Conservation (phyloP, 1,140 invertebrate species). For the Mylabris phalerata region DNA sequence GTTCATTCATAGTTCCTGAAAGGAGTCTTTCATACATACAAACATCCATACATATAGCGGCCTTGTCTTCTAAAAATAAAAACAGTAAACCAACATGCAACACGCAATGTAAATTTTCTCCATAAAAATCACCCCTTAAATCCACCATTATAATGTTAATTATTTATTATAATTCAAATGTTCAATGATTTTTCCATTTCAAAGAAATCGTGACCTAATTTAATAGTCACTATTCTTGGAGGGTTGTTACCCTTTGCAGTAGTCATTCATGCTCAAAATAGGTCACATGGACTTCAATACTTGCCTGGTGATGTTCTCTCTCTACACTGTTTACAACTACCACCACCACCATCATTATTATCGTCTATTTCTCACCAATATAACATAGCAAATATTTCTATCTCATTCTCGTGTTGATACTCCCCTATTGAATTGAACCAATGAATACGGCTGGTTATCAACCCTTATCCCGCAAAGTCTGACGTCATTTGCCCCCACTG, state of each 20-base stretch:
- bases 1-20: too few relatives aligned
- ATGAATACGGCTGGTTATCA: too few relatives aligned
- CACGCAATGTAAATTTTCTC: too few relatives aligned
- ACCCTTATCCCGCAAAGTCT: too few relatives aligned
- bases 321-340: background rate
- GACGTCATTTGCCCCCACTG: too few relatives aligned
- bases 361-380: background rate
- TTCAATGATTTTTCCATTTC: background rate
- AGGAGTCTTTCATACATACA: too few relatives aligned
- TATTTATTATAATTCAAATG: too few relatives aligned
- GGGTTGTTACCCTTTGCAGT: slow-evolving; percentile 33
- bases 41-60: too few relatives aligned
- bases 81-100: too few relatives aligned
- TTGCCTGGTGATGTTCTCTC: background rate
- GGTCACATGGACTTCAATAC: slow-evolving; percentile 28
- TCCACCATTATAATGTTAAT: too few relatives aligned
- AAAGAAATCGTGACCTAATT: slow-evolving; percentile 25
- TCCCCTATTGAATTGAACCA: background rate
- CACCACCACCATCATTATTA: background rate
- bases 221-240: slow-evolving; percentile 19
- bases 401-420: background rate
- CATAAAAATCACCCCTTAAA: too few relatives aligned
- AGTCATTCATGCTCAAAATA: slow-evolving; percentile 30
- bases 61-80: too few relatives aligned
- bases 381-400: background rate